These are phyloP conservation scores for Bellardia pandia DNA, from an alignment of 2,888 invertebrate genomes.

Conservation along the genomic window DNA sequence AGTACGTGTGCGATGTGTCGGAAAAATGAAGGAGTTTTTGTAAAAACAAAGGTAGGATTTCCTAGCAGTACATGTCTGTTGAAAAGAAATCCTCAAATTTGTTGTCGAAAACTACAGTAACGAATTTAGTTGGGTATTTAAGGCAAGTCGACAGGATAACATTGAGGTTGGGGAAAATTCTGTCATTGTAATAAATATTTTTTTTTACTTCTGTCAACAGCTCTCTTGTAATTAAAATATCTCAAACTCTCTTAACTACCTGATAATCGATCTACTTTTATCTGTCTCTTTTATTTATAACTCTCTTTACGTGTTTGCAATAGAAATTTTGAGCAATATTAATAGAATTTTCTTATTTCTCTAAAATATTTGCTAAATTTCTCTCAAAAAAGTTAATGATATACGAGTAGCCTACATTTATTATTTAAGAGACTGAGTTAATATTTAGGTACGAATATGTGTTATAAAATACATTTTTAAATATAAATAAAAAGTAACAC, in stretches of 20 bases:
- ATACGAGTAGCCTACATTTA: neutral
- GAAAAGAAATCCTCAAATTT: conserved; percentile 29
- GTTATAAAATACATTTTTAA: neutral
- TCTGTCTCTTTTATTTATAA: no score
- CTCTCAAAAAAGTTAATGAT: neutral
- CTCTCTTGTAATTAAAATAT: no score
- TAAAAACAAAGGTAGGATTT: conserved; percentile 27
- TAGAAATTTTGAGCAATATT: no score
- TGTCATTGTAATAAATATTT: no score
- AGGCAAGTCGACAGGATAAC: no score
- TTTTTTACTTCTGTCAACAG: no score
- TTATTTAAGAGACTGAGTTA: neutral
- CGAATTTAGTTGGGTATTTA: no score
- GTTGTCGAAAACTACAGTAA: neutral
- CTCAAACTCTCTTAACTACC: no score
- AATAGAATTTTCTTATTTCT: no score
- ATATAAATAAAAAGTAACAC: conserved; percentile 14
- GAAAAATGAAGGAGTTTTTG: neutral
- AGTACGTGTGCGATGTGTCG: neutral
- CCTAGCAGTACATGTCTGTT: neutral
- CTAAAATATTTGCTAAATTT: neutral
- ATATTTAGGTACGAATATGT: neutral
- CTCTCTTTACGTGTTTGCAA: no score
- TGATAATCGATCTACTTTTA: no score
- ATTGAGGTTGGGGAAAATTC: no score